phyloP scores from a whole-genome alignment of 2,797 vertebrate genomes.

The Gadopsis bispinosus region DNA sequence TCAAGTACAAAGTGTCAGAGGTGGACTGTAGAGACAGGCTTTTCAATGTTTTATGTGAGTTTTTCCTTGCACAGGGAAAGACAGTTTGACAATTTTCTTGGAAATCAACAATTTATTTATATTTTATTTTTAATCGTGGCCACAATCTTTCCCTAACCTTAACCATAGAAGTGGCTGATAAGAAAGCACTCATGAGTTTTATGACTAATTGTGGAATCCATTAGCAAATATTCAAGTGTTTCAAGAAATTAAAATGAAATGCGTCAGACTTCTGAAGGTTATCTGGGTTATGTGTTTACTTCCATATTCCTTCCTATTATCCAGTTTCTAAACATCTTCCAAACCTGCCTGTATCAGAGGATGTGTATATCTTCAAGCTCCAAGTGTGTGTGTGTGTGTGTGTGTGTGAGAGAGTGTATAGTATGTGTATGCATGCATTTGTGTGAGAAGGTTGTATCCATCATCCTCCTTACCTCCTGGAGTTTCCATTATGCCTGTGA shows the following conservation, averaged over 20 bases:
- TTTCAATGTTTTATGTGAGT: not conserved
- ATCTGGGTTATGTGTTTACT: not conserved
- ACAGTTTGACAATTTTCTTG: not conserved
- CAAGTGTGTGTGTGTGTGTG: not conserved
- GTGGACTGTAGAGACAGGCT: not conserved
- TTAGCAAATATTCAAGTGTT: not conserved
- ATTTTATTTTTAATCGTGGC: not conserved
- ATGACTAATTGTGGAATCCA: not conserved
- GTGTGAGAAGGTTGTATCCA: conserved; percentile 50
- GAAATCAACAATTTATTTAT: not conserved
- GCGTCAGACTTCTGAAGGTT: not conserved
- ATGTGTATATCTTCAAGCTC: conserved; percentile 18
- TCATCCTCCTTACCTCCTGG: conserved; percentile 77
- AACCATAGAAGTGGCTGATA: not conserved
- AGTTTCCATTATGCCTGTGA: conserved; percentile 84
- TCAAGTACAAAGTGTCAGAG: not conserved
- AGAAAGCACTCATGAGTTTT: not conserved
- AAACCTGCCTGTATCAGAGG: conserved; percentile 5
- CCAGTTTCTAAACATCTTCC: conserved; percentile 3
- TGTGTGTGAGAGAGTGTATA: conserved; percentile 10
- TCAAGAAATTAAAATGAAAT: not conserved
- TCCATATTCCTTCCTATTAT: conserved; percentile 8
- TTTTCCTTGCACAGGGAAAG: not conserved
- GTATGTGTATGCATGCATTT: conserved; percentile 5
- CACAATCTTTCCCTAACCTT: not conserved